Evolutionary conservation across 2,113 vertebrate genomes (phyloP).

Genomic region (Onychostoma macrolepis): DNA sequence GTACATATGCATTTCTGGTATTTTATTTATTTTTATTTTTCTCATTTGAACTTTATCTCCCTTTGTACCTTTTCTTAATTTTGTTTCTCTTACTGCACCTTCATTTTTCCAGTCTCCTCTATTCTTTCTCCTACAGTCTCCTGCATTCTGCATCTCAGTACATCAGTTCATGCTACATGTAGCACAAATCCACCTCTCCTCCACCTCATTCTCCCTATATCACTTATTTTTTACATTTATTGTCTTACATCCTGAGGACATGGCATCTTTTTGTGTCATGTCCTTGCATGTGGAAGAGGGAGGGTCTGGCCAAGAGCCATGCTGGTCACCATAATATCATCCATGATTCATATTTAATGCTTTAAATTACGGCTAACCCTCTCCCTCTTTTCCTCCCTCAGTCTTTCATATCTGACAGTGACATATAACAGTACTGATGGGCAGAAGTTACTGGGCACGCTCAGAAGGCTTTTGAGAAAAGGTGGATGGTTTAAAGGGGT

Average conservation of each 20-base stretch:
- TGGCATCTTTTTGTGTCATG: slow-evolving; percentile 37
- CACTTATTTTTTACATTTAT: slow-evolving; percentile 46
- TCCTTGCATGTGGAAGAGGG: slow-evolving; percentile 45
- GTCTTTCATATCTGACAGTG: slow-evolving; percentile 8
- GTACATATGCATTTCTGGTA: no score
- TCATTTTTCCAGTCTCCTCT: background rate
- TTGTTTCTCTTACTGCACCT: background rate
- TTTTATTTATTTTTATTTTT: no score
- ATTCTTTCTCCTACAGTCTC: background rate
- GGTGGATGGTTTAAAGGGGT: background rate
- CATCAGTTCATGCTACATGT: slow-evolving; percentile 22
- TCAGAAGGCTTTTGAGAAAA: background rate
- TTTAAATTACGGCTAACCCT: slow-evolving; percentile 38
- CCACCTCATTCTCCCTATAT: background rate
- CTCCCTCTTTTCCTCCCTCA: slow-evolving; percentile 19
- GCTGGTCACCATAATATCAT: slow-evolving; percentile 24
- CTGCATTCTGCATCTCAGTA: background rate
- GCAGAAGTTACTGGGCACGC: slow-evolving; percentile 2
- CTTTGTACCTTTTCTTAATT: background rate
- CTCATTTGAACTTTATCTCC: background rate
- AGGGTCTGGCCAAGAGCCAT: slow-evolving; percentile 6
- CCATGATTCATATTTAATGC: slow-evolving; percentile 61
- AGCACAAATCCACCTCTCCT: background rate
- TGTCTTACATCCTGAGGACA: slow-evolving; percentile 47
- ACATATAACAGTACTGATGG: background rate